Base-by-base conservation (phyloP, 2,797 vertebrate genomes). In the Scarus forsteni region DNA sequence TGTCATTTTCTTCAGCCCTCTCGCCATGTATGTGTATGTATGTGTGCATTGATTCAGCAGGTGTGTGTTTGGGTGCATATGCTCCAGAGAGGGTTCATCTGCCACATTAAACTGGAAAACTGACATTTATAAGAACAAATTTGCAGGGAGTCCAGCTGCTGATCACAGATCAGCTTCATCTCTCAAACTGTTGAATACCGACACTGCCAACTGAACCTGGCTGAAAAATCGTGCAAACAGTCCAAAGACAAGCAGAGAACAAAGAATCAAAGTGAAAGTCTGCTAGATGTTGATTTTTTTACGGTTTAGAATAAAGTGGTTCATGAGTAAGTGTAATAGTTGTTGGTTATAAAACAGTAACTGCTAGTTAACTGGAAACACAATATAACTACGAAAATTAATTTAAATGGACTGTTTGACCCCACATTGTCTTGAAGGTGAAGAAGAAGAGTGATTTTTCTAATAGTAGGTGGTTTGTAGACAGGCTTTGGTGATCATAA, bases 71-170 rank as follows among this genome's bases (percentile, higher is more conserved):
- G 39, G 43, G 11, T 67, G 8, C 16, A 7, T 27, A 18, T 50
- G 34, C 61, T 58, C 61, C 76, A 55, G 16, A 36, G 39, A 61
- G 62, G 48, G 58, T 63, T 59, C 60, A 56, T 14, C 13, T 1
- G 7, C 5, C 45, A 27, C 39, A 50, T 67, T 35, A 77, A 85
- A 34, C 42, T 3, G 2, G 18, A n/a, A 53, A 70, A 34, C 13
- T 56, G 50, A 70, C 70, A 66, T 75, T 77, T 75, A 77, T 78
- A 39, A 3, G 55, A 60, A 45, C 39, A 39, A 15, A 79, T 71
- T 14, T 34, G 13, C 49, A 27, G 49, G 49, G 12, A 34, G 27
- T 8, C 43, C 3, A 1, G 15, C 66, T 40, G 71, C 67, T 70
- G 80, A 78, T 64, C 72, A 34, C 62, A 56, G 67, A 61, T 75